Evolutionary conservation across 2,113 vertebrate species (phyloP).

Genomic region (Sitta europaea): DNA sequence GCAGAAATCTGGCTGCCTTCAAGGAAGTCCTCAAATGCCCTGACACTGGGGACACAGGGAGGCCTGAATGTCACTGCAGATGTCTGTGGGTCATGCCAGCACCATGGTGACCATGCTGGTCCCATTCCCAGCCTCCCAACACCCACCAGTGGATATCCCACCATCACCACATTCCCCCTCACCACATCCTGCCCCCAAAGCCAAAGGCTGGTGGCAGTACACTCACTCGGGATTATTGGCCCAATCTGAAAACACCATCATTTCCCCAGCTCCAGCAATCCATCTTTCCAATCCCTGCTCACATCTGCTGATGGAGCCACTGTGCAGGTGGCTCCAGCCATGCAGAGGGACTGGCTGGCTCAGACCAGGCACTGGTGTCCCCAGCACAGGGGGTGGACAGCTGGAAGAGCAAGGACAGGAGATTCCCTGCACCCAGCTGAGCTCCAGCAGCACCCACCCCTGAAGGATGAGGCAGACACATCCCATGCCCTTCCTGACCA

Average conservation of each 20-base stretch:
- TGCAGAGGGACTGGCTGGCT: not conserved
- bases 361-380: fast-evolving
- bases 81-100: not conserved
- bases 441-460: not conserved
- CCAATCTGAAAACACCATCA: fast-evolving
- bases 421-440: not conserved
- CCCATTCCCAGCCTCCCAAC: not conserved
- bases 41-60: not conserved
- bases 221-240: fast-evolving
- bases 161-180: not conserved
- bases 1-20: not conserved
- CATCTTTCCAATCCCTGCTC: not conserved
- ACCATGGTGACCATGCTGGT: fast-evolving
- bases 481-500: not conserved
- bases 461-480: too few relatives aligned
- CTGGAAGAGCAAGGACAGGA: not conserved
- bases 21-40: not conserved
- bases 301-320: not conserved
- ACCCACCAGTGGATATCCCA: not conserved
- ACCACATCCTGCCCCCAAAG: not conserved
- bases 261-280: not conserved
- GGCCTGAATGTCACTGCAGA: not conserved
- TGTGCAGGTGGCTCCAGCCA: not conserved
- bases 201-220: fast-evolving
- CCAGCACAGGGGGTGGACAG: not conserved